Evolutionary conservation across 2,888 invertebrate species (phyloP).

Genomic region (Ommatoiulus sabulosus): DNA sequence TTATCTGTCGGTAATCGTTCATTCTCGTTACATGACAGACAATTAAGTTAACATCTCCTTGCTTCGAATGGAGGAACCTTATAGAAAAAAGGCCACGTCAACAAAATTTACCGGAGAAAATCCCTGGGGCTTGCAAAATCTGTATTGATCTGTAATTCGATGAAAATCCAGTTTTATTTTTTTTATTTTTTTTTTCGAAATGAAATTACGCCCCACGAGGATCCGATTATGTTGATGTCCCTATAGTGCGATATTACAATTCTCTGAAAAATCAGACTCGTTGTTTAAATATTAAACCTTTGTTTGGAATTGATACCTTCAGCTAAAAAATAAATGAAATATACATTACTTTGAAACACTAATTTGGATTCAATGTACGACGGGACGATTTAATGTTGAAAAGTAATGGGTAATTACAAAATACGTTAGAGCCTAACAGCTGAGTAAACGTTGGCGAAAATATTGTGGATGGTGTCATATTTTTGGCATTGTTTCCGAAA

Average conservation of each 20-base stretch:
- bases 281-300: background rate
- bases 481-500: no score
- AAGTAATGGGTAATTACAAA: background rate
- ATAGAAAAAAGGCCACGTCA: background rate
- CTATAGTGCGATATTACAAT: background rate
- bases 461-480: no score
- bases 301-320: background rate
- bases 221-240: background rate
- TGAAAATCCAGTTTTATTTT: background rate
- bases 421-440: no score
- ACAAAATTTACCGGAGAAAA: background rate
- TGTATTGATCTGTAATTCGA: background rate
- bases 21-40: slow-evolving; percentile 15
- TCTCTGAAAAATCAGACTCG: background rate
- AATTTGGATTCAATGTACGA: background rate
- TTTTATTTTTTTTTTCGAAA: background rate
- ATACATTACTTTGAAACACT: background rate
- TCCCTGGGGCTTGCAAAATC: background rate
- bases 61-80: background rate
- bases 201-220: background rate
- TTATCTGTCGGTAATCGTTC: slow-evolving; percentile 28
- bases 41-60: slow-evolving; percentile 28
- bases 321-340: background rate
- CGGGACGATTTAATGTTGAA: background rate
- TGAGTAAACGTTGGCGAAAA: no score